Evolutionary conservation across 1,140 invertebrate species (phyloP).

Genomic region (Armadillidium nasatum): DNA sequence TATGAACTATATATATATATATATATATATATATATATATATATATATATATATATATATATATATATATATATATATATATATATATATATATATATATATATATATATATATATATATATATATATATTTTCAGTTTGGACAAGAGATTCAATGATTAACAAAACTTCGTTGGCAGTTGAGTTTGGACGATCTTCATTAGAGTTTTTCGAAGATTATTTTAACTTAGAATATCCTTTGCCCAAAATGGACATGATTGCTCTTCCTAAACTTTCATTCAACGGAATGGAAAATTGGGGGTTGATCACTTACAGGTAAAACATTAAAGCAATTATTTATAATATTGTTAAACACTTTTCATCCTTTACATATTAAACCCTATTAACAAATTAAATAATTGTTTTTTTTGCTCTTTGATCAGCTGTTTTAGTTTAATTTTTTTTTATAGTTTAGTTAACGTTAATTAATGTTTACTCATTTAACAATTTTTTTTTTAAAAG

Average conservation of each 20-base stretch:
- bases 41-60: background rate
- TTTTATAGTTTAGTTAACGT: too few species aligned
- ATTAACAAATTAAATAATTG: too few species aligned
- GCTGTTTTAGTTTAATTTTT: too few species aligned
- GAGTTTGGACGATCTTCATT: conserved; percentile 47
- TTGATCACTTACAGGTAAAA: conserved; percentile 65
- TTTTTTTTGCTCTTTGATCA: too few species aligned
- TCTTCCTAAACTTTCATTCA: conserved; percentile 67
- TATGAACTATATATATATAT: too few species aligned
- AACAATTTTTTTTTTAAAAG: too few species aligned
- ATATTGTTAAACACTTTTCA: too few species aligned
- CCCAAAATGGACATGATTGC: conserved; percentile 79
- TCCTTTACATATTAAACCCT: too few species aligned
- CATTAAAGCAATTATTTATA: too few species aligned
- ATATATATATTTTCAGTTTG: background rate
- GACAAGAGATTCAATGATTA: conserved; percentile 8
- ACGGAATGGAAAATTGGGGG: conserved; percentile 59
- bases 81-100: too few species aligned
- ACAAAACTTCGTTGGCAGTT: background rate
- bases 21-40: background rate
- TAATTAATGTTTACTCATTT: too few species aligned
- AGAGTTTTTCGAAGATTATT: conserved; percentile 63
- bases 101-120: background rate
- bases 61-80: conserved; percentile 8
- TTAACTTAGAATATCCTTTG: conserved; percentile 64